Evolutionary conservation across 1,140 invertebrate genomes (phyloP).

Genomic region (Achatina immaculata): DNA sequence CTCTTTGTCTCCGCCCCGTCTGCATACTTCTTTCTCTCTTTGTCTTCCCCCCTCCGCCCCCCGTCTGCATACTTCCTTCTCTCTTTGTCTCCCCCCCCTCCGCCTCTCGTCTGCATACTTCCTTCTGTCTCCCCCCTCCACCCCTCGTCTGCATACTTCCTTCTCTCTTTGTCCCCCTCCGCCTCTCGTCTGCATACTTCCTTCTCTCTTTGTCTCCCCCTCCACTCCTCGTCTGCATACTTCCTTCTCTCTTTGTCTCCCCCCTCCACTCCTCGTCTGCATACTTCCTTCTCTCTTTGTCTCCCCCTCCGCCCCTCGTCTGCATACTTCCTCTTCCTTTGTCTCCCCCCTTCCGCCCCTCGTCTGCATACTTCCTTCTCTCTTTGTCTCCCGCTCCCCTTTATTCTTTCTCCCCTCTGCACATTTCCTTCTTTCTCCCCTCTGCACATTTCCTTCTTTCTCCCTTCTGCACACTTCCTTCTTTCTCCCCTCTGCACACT

Average conservation of each 20-base stretch:
- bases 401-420: not conserved
- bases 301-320: not conserved
- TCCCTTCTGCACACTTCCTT: not conserved
- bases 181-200: not conserved
- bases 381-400: not conserved
- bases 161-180: not conserved
- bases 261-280: not conserved
- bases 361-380: not conserved
- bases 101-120: not conserved
- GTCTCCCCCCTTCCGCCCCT: not conserved
- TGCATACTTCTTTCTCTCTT: not conserved
- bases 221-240: not conserved
- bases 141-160: not conserved
- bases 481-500: not conserved
- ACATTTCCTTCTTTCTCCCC: not conserved
- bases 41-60: not conserved
- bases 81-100: not conserved
- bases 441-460: not conserved
- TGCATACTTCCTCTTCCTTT: not conserved
- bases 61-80: not conserved
- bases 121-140: not conserved
- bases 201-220: not conserved
- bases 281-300: conserved; percentile 1
- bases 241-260: not conserved
- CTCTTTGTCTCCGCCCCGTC: not conserved